Base-by-base conservation (phyloP, 2,797 vertebrate species). In the Miichthys miiuy region DNA sequence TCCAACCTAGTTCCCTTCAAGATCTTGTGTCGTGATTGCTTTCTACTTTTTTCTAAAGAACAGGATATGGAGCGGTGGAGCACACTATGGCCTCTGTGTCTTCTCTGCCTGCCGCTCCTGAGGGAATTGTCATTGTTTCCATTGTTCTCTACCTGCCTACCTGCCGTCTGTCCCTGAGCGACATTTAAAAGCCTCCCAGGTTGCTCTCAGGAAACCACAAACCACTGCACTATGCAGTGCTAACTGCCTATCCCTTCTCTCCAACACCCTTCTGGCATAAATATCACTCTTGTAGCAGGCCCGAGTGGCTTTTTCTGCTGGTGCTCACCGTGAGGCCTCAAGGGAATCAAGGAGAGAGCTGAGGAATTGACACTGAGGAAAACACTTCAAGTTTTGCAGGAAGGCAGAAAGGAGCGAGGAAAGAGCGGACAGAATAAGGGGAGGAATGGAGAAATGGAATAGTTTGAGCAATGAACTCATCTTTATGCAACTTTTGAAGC, bases 111-210 rank as follows among this genome's bases (percentile, higher is more conserved):
- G 82, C 83, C 23, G 20, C 69, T 89, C 90, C 90, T 44, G 18
- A 67, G 87, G 81, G 91, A 92, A 86, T 61, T 56, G 71, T 74
- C 87, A 92, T 93, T 93, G 93, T 93, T 87, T 82, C 85, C 77
- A 89, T 93, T 94, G 90, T 93, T 79, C 65, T 70, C 69, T 92
- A 86, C 88, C 87, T 87, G 83, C 86, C 89, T 93, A 90, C 91
- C 92, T 92, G 89, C 90, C 75, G 91, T 92, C 91, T 91, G 89
- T 91, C 91, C 90, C 89, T 55, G 74, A 84, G 83, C 85, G 60
- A 85, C 79, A 81, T 91, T 94, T 92, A 89, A 93, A 92, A 90
- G 92, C 88, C 89, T 93, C 88, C 88, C 88, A 89, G 89, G 81
- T 88, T 65, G 83, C 81, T 90, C 75, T 86, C 87, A 77, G 90